These are phyloP conservation scores for Acleris holmiana DNA, from an alignment of 2,888 invertebrate genomes.

Conservation along the genomic window DNA sequence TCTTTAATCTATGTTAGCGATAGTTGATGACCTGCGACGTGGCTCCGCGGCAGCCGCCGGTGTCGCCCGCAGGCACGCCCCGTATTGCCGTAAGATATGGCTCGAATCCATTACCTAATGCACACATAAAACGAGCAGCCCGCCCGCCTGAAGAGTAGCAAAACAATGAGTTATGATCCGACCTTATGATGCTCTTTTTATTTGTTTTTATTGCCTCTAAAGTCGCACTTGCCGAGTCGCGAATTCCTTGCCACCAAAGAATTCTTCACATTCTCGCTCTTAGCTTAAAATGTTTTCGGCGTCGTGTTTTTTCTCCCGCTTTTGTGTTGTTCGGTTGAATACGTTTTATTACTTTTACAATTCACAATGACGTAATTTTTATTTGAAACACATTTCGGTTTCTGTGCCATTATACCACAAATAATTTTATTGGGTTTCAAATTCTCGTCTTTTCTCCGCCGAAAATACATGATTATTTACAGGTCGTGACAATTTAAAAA, in stretches of 20 bases:
- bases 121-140: constrained; percentile 64
- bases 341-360: constrained; percentile 51
- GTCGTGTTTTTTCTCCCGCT: constrained; percentile 41
- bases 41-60: constrained; percentile 20
- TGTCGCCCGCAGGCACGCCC: constrained; percentile 48
- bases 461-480: too few species aligned
- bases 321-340: constrained; percentile 42
- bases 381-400: constrained; percentile 30
- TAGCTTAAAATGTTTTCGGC: constrained; percentile 55
- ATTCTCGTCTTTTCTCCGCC: background rate
- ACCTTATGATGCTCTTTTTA: constrained; percentile 69
- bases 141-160: constrained; percentile 56
- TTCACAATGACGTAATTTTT: constrained; percentile 41
- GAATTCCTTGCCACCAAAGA: constrained; percentile 56
- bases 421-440: constrained; percentile 23
- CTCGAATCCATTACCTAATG: constrained; percentile 77
- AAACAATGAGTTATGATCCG: constrained; percentile 78
- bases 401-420: constrained; percentile 22
- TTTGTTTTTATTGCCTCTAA: constrained; percentile 73
- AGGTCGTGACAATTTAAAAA: too few species aligned
- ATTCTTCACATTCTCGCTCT: constrained; percentile 52
- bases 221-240: constrained; percentile 60
- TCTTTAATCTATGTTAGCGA: constrained; percentile 29
- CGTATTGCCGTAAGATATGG: constrained; percentile 61
- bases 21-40: constrained; percentile 18